phyloP scores from a whole-genome alignment of 2,113 vertebrate species.

The Pterophyllum scalare region DNA sequence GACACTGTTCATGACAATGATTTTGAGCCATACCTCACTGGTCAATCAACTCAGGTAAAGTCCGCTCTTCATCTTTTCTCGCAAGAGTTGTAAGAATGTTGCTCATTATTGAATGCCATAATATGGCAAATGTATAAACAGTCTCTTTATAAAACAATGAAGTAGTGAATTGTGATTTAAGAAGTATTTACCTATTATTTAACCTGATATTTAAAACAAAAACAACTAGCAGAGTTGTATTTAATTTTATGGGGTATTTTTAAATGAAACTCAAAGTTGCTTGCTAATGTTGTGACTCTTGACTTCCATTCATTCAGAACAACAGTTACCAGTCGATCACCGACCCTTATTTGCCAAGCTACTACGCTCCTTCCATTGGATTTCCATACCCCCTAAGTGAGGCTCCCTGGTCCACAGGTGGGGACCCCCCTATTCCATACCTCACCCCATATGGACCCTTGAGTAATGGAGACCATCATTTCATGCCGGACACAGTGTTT shows the following conservation, averaged over 20 bases:
- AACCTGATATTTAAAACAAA: neutral
- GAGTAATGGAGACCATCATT: constrained; percentile 95
- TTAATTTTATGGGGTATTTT: neutral
- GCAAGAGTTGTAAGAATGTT: neutral
- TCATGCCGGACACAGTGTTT: constrained; percentile 94
- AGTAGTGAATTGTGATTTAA: neutral
- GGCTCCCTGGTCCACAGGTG: constrained; percentile 95
- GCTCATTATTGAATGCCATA: neutral
- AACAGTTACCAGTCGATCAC: constrained; percentile 98
- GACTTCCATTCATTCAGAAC: constrained; percentile 80
- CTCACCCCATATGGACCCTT: constrained; percentile 94
- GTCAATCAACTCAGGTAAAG: constrained; percentile 93
- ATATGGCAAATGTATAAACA: neutral
- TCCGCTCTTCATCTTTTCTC: neutral
- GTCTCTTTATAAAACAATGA: neutral
- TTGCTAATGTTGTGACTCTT: constrained; percentile 45
- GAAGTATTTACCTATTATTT: neutral
- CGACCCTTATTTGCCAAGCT: constrained; percentile 94
- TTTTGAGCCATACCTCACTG: constrained; percentile 95
- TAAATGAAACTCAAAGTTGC: neutral
- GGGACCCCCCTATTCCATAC: constrained; percentile 95
- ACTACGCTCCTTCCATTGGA: constrained; percentile 95
- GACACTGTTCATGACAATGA: constrained; percentile 93
- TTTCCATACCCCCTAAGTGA: constrained; percentile 96
- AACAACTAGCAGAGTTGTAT: neutral